Evolutionary conservation across 2,888 invertebrate species (phyloP).

Genomic region (Cryptophagus acutangulus): DNA sequence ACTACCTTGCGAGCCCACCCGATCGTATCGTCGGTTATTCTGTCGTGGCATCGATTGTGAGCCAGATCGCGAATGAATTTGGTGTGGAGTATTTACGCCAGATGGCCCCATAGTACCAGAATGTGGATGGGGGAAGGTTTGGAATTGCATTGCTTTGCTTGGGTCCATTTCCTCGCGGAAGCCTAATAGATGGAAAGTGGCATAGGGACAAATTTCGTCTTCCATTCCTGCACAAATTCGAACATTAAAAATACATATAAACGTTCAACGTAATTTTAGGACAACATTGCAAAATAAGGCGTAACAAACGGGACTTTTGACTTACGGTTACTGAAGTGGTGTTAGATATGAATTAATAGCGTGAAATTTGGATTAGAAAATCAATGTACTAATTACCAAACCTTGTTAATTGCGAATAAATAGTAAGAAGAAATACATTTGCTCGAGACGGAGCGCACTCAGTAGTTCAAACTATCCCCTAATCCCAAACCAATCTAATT

Average conservation of each 20-base stretch:
- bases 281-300: too few species aligned
- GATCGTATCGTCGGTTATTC: slow-evolving; percentile 44
- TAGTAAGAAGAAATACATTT: too few species aligned
- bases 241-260: neutral
- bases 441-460: too few species aligned
- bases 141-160: slow-evolving; percentile 82
- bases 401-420: too few species aligned
- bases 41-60: slow-evolving; percentile 79
- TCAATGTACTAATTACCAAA: too few species aligned
- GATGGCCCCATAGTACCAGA: slow-evolving; percentile 80
- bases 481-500: too few species aligned
- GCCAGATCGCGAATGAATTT: slow-evolving; percentile 77
- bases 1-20: slow-evolving; percentile 47
- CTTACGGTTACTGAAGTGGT: too few species aligned
- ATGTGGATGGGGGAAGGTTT: slow-evolving; percentile 81
- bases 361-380: too few species aligned
- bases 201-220: slow-evolving; percentile 95
- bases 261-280: slow-evolving; percentile 3
- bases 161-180: slow-evolving; percentile 96
- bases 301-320: too few species aligned
- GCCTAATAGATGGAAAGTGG: slow-evolving; percentile 91
- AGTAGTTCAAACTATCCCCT: too few species aligned
- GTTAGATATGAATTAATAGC: too few species aligned
- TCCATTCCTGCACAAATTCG: slow-evolving; percentile 69
- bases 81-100: slow-evolving; percentile 61